These are phyloP conservation scores for Lagopus leucura DNA, from an alignment of 2,113 vertebrate genomes.

Conservation along the genomic window DNA sequence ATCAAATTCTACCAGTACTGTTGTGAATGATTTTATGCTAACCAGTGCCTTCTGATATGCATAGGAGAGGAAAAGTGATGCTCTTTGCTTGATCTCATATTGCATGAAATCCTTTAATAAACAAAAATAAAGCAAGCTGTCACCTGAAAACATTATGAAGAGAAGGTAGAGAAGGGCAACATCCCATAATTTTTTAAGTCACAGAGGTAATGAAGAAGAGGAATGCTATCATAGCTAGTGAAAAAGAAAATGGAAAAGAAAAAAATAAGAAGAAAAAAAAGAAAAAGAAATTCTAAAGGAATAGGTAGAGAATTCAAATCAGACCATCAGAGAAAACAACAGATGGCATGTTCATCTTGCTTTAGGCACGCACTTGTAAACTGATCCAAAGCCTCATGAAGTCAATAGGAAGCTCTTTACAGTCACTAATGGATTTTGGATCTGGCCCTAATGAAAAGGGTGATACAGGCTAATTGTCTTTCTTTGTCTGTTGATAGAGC, in stretches of 20 bases:
- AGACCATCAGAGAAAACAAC: background rate
- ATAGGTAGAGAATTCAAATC: background rate
- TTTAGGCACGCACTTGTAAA: background rate
- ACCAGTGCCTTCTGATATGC: background rate
- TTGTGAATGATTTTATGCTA: background rate
- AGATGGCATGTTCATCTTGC: constrained; percentile 9
- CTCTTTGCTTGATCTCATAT: background rate
- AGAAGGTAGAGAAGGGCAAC: background rate
- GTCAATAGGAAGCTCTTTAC: constrained; percentile 19
- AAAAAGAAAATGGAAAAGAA: background rate
- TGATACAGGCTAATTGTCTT: background rate
- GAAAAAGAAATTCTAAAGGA: background rate
- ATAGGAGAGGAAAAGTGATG: background rate
- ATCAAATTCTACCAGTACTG: background rate
- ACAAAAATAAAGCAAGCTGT: background rate
- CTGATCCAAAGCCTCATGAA: background rate
- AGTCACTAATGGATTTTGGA: constrained; percentile 40
- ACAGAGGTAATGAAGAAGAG: background rate
- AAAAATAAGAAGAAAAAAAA: background rate
- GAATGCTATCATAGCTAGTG: background rate
- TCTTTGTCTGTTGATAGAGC: background rate
- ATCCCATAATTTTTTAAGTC: background rate
- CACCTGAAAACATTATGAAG: background rate
- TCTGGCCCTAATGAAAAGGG: background rate
- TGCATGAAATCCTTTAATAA: background rate